phyloP scores from a whole-genome alignment of 2,797 vertebrate species.

The Ctenochaetus hawaiiensis region DNA sequence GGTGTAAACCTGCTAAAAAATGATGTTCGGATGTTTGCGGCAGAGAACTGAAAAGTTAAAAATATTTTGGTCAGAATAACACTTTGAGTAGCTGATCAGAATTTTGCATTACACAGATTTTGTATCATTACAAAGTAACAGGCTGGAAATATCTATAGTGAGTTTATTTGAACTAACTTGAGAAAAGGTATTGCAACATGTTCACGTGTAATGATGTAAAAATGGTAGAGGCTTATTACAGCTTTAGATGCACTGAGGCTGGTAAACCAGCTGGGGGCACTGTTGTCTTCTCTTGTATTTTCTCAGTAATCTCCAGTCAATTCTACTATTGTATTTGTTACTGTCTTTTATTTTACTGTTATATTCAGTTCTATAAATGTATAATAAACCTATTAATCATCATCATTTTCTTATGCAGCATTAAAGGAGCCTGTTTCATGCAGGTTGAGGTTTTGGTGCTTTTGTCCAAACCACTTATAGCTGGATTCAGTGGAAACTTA shows the following conservation, averaged over 20 bases:
- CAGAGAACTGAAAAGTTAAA: background rate
- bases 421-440: background rate
- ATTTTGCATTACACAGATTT: background rate
- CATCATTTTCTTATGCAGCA: background rate
- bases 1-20: background rate
- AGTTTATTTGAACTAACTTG: too few species aligned
- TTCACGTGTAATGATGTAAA: too few species aligned
- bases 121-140: background rate
- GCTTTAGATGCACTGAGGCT: background rate
- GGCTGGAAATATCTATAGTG: too few species aligned
- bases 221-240: too few species aligned
- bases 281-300: conserved; percentile 35
- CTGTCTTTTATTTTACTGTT: background rate
- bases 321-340: background rate
- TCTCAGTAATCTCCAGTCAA: background rate
- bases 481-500: too few species aligned
- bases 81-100: background rate
- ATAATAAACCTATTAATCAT: background rate
- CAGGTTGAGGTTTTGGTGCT: background rate
- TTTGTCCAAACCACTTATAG: too few species aligned
- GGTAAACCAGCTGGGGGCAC: conserved; percentile 54
- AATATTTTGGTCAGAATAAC: background rate
- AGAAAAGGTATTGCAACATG: too few species aligned
- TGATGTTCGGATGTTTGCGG: background rate
- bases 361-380: background rate